Evolutionary conservation across 2,113 vertebrate species (phyloP).

Genomic region (Chaenogobius annularis): DNA sequence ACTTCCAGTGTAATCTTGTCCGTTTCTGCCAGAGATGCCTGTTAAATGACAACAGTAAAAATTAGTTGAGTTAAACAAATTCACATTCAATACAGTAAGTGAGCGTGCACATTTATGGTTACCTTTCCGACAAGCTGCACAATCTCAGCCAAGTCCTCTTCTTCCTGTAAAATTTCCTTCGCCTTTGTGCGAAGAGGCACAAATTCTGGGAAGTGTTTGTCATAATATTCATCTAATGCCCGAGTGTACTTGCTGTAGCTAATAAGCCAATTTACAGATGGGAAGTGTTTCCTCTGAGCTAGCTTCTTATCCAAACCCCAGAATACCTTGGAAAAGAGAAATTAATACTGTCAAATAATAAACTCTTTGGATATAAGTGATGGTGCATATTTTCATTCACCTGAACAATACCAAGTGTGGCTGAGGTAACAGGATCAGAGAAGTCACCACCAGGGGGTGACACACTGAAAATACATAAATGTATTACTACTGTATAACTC

Average conservation of each 20-base stretch:
- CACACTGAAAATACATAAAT: constrained; percentile 76
- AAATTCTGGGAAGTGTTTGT: constrained; percentile 96
- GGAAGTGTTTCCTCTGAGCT: constrained; percentile 97
- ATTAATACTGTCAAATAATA: neutral
- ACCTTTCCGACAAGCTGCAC: constrained; percentile 99
- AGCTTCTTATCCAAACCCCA: constrained; percentile 99
- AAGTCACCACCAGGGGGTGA: constrained; percentile 98
- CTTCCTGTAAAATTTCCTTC: constrained; percentile 97
- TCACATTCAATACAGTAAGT: neutral
- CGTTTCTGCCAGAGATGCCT: constrained; percentile 96
- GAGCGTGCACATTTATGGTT: neutral
- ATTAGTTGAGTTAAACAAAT: neutral
- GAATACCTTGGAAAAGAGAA: constrained; percentile 82
- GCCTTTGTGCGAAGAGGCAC: constrained; percentile 94
- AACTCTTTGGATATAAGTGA: neutral
- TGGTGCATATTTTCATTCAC: constrained; percentile 38
- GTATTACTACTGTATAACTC: neutral
- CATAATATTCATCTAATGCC: constrained; percentile 93
- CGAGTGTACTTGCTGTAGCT: constrained; percentile 98
- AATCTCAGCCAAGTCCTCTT: constrained; percentile 96
- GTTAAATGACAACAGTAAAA: constrained; percentile 9
- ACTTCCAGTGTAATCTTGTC: constrained; percentile 98
- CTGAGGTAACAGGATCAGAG: constrained; percentile 97
- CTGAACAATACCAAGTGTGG: constrained; percentile 96
- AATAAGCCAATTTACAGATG: constrained; percentile 98